Evolutionary conservation across 2,797 vertebrate species (phyloP), one percentile per base, ranked within the genome.

Genomic region (Potorous gilbertii): DNA sequence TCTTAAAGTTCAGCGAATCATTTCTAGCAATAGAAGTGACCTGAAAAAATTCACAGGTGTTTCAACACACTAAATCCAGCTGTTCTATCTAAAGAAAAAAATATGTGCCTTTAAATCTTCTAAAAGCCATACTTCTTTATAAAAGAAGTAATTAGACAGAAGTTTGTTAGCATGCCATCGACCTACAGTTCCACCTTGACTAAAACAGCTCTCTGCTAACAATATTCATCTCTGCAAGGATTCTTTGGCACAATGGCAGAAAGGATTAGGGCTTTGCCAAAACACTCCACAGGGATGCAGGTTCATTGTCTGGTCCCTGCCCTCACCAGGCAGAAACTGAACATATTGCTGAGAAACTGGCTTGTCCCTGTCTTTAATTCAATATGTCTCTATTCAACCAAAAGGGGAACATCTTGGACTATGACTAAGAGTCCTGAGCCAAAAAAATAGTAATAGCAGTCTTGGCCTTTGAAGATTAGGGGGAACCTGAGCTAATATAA

Each of bases 161-260:
- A 92, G 95, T 97, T 96, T 98, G 94, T 97, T 92, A 97, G 46
- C 93, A 94, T 21, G 0, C 91, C 96, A 97, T 95, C 1, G n/a
- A 96, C 55, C 96, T 24, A 2, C 28, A 62, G 87, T 93, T 0
- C 97, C 95, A 95, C 91, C 81, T 96, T 94, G 97, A 95, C 93
- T 95, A 94, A 97, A 59, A 97, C 96, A 95, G 97, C 95, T 91
- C 94, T 94, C 96, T 95, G 96, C 97, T 97, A 94, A 97, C 95
- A 94, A 94, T 74, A 94, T 94, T 94, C 94, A 90, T 90, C 28
- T 96, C 96, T n/a, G 57, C 96, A 56, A 94, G 90, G 95, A 96
- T 95, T 90, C 96, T 91, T 92, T 97, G 95, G 98, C 40, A 81
- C 1, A 54, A 93, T 56, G 1, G 0, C 96, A 34, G 29, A 0